These are phyloP conservation scores for Plecturocebus donacophilus DNA, from an alignment of 2,113 vertebrate species.

Conservation along the genomic window DNA sequence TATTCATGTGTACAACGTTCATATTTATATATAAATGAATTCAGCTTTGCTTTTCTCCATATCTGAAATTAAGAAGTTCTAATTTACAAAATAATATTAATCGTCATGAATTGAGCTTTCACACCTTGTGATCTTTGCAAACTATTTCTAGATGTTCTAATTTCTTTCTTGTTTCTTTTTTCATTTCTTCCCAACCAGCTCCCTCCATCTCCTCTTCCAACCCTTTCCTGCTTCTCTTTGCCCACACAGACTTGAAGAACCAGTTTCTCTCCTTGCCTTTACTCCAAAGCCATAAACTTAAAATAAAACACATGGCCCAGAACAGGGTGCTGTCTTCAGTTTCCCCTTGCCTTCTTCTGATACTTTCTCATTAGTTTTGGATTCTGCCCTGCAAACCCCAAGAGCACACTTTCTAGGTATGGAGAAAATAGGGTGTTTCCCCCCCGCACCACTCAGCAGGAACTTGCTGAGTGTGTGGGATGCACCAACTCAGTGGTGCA, in stretches of 20 bases:
- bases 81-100: background rate
- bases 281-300: constrained; percentile 49
- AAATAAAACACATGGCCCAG: constrained; percentile 67
- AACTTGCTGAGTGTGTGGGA: constrained; percentile 79
- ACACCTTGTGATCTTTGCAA: background rate
- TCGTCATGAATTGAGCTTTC: background rate
- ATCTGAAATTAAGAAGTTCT: background rate
- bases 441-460: constrained; percentile 76
- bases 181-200: background rate
- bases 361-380: constrained; percentile 67
- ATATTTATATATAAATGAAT: background rate
- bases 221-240: constrained; percentile 7
- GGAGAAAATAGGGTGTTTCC: constrained; percentile 68
- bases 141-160: background rate
- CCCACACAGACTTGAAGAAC: constrained; percentile 28
- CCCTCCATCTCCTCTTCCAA: background rate
- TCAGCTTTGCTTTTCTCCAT: background rate
- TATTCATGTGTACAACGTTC: background rate
- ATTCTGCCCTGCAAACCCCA: constrained; percentile 55
- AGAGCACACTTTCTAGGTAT: constrained; percentile 80
- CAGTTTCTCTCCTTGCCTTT: constrained; percentile 46
- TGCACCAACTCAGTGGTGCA: constrained; percentile 80
- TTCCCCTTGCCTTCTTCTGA: constrained; percentile 52
- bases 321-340: constrained; percentile 39
- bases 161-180: background rate